These are phyloP conservation scores for Cantharis flavilabris DNA, from an alignment of 2,888 invertebrate genomes.

Conservation along the genomic window DNA sequence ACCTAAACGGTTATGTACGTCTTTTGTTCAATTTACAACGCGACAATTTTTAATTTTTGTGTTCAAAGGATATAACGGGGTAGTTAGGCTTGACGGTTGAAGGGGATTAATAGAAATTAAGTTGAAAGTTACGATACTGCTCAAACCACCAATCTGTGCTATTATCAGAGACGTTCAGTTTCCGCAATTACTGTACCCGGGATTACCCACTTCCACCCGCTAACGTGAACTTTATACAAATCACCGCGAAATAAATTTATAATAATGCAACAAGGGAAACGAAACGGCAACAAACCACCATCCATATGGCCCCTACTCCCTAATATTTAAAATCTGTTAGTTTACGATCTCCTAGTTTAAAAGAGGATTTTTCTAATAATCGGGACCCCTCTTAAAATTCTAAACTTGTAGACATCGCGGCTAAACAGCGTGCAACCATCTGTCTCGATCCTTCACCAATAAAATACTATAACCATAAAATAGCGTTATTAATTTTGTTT, in stretches of 20 bases:
- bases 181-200: slow-evolving; percentile 39
- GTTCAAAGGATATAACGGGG: slow-evolving; percentile 39
- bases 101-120: slow-evolving; percentile 43
- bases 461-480: slow-evolving; percentile 37
- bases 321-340: slow-evolving; percentile 42
- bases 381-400: slow-evolving; percentile 36
- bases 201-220: slow-evolving; percentile 44
- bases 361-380: slow-evolving; percentile 37
- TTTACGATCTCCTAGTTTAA: slow-evolving; percentile 37
- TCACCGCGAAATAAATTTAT: slow-evolving; percentile 41
- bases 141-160: slow-evolving; percentile 24
- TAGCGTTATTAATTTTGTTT: slow-evolving; percentile 41
- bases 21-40: slow-evolving; percentile 38
- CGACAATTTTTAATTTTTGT: slow-evolving; percentile 41
- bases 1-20: slow-evolving; percentile 37
- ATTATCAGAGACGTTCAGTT: slow-evolving; percentile 29
- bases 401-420: slow-evolving; percentile 34
- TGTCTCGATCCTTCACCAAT: slow-evolving; percentile 32
- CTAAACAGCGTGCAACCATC: slow-evolving; percentile 41
- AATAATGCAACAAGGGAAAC: slow-evolving; percentile 33
- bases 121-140: slow-evolving; percentile 40
- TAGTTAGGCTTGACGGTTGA: slow-evolving; percentile 38
- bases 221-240: slow-evolving; percentile 49
- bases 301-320: slow-evolving; percentile 35
- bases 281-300: slow-evolving; percentile 16